Evolutionary conservation across 2,888 invertebrate species (phyloP), one percentile per base, ranked within the genome.

Genomic region (Lypha dubia): DNA sequence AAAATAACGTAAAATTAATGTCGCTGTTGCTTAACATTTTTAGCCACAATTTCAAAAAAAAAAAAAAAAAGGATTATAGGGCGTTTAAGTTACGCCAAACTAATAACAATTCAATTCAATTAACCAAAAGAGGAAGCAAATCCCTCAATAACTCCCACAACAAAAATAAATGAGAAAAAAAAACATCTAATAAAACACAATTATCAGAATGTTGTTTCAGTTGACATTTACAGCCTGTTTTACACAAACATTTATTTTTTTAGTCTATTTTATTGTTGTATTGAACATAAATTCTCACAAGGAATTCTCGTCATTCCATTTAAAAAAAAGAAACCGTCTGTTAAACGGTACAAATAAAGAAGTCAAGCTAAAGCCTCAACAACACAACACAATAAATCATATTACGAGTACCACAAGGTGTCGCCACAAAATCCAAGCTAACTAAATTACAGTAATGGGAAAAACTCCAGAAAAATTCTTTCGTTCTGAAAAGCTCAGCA

Each of bases 391-490:
- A 49, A 6, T 1, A n/a, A n/a, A n/a, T n/a, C n/a, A n/a, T n/a
- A n/a, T n/a, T n/a, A 17, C 1, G 13, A 53, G 15, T 15, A 28
- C 28, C 53, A 28, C 28, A 46, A 65, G 6, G 28, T 46, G 46
- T 46, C 6, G n/a, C 24, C 13, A 53, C 24, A 65, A 74, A 75
- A 44, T 15, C 1, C 44, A 53, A 53, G 41, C 28, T 53, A 53
- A 63, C 63, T 70, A 63, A 56, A 70, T 75, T 75, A 68, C 44
- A 28, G 7, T 22, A 32, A 58, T 56, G 11, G 24, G 24, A 44
- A 28, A 44, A 28, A 44, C n/a, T 17, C 24, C 7, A 15, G 17
- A 24, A 70, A 70, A 41, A 24, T 53, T 24, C 3, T 3, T 32
- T 41, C 4, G 28, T 15, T 44, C 28, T 17, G n/a, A 44, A 3